Base-by-base conservation (phyloP, 2,113 vertebrate genomes). In the Hippocampus zosterae region DNA sequence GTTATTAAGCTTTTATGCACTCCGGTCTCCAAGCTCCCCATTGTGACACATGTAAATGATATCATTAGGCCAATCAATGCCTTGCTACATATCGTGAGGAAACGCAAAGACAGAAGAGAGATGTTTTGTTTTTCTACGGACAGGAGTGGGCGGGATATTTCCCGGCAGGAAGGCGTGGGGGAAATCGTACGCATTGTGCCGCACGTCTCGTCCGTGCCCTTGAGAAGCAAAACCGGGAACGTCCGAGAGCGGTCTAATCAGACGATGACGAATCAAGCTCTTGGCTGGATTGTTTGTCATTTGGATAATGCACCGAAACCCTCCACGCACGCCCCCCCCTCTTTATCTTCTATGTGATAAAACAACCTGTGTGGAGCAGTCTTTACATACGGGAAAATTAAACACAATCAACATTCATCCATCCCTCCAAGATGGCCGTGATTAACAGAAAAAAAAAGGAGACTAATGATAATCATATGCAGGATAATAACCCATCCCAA, bases 391-490 rank as follows among this genome's bases (percentile, higher is more conserved):
- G 23, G 8, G 69, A 70, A 84, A 86, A 87, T 88, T 88, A 85
- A 85, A 86, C 86, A 81, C 78, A 80, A 89, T 89, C 86, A 86
- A 85, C 85, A 84, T 80, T 78, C 81, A 84, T 77, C 83, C 71
- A 67, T 76, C 71, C 82, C 79, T 71, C 62, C 73, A 69, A 87
- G 81, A 89, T 84, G 69, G 75, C 81, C 81, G 69, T 87, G 84
- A 87, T 91, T 85, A 90, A 89, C 80, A 84, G 71, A 85, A 79
- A 74, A 84, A 84, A 74, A 84, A 23, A 8, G 10, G 77, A 88
- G 82, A 89, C 86, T 85, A 87, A 91, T 81, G 84, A 83, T 87
- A 81, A 89, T 89, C 88, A 87, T 84, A 88, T 87, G 81, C 86
- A 79, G 82, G 86, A 90, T 91, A 88, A 90, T 88, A 82, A 82